Conservation (phyloP, 2,797 vertebrate species). For the Girardinus metallicus region DNA sequence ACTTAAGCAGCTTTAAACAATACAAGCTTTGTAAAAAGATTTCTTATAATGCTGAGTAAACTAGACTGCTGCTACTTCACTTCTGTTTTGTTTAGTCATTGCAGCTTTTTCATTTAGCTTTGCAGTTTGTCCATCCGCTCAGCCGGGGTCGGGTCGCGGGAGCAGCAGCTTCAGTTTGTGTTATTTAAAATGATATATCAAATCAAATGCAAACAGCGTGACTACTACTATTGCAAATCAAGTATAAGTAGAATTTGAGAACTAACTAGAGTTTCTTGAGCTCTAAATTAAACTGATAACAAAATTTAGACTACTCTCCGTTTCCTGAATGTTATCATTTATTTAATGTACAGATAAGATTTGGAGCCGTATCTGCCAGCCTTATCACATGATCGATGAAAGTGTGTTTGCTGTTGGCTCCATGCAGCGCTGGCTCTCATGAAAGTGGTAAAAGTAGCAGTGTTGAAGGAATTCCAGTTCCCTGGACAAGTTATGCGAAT, state of each 20-base stretch:
- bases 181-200: neutral
- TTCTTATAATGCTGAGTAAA: neutral
- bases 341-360: conserved; percentile 1
- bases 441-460: conserved; percentile 58
- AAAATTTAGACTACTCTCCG: neutral
- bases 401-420: conserved; percentile 24
- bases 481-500: conserved; percentile 15
- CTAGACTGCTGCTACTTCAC: neutral
- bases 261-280: neutral
- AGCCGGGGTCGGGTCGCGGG: no score
- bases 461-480: conserved; percentile 45
- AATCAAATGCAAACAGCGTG: neutral
- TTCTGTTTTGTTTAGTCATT: neutral
- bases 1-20: neutral
- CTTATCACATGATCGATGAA: conserved; percentile 16
- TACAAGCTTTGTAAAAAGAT: neutral
- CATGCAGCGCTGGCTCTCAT: conserved; percentile 35
- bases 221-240: neutral
- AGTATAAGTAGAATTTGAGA: neutral
- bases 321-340: neutral
- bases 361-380: neutral
- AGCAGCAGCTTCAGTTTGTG: no score
- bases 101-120: neutral
- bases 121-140: neutral
- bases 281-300: neutral